These are phyloP conservation scores for Isurus oxyrinchus DNA, from an alignment of 2,113 vertebrate genomes.

Conservation along the genomic window DNA sequence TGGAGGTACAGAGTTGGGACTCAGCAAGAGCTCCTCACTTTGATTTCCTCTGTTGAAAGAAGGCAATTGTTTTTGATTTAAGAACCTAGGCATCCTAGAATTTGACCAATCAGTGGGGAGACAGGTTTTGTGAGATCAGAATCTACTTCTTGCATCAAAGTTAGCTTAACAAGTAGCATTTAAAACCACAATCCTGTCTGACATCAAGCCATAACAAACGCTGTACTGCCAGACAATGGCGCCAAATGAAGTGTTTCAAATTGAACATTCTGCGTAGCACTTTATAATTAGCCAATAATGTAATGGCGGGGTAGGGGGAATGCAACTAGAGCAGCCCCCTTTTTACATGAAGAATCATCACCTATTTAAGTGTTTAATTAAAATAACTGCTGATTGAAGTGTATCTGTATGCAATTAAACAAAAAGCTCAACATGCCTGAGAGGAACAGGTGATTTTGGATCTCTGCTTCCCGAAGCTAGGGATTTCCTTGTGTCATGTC, in stretches of 20 bases:
- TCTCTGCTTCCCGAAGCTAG: not conserved
- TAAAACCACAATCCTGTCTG: not conserved
- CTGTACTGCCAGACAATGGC: not conserved
- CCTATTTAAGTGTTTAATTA: not conserved
- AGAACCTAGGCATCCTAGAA: not conserved
- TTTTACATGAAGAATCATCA: not conserved
- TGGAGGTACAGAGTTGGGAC: not conserved
- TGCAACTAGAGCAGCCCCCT: not conserved
- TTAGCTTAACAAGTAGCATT: not conserved
- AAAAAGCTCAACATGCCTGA: not conserved
- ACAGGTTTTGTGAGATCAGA: not conserved
- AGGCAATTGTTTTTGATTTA: not conserved
- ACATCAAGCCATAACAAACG: not conserved
- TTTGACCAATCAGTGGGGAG: not conserved
- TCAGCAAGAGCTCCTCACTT: not conserved
- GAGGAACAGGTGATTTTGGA: not conserved
- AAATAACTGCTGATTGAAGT: not conserved
- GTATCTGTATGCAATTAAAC: not conserved
- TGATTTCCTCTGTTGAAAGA: not conserved
- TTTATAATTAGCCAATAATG: not conserved
- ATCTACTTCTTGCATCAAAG: not conserved
- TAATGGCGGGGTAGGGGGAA: not conserved
- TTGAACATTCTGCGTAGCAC: not conserved
- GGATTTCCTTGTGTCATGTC: not conserved
- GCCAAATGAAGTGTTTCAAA: not conserved